These are phyloP conservation scores for Ceramica pisi DNA, from an alignment of 2,888 invertebrate species.

Conservation along the genomic window DNA sequence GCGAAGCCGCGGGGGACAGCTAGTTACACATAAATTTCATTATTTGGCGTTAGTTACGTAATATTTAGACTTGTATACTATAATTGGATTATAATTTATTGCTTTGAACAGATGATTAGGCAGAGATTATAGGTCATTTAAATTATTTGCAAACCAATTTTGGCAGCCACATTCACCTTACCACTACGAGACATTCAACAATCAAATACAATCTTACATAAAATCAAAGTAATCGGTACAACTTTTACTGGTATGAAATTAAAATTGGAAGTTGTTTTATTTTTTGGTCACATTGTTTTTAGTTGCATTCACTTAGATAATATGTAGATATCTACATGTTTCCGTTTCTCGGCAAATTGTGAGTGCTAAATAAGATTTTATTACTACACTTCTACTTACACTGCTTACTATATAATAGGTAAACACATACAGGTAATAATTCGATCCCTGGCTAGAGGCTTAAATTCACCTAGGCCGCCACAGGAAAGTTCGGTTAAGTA, in stretches of 20 bases:
- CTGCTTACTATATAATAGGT: no score
- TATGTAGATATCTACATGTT: not conserved
- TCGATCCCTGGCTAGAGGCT: no score
- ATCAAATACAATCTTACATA: slow-evolving; percentile 16
- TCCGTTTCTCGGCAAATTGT: not conserved
- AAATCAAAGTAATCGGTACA: slow-evolving; percentile 23
- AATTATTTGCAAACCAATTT: not conserved
- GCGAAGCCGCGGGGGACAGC: no score
- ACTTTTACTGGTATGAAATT: slow-evolving; percentile 35
- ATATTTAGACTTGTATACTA: not conserved
- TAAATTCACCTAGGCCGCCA: no score
- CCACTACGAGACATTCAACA: slow-evolving; percentile 10
- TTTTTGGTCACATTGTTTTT: not conserved
- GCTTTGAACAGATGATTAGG: not conserved
- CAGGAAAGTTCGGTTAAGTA: no score
- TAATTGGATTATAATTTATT: slow-evolving; percentile 4
- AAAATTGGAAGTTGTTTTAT: slow-evolving; percentile 22
- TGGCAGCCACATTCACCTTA: not conserved
- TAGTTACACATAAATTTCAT: not conserved
- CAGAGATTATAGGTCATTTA: not conserved
- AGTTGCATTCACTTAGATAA: slow-evolving; percentile 4
- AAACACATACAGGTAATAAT: no score
- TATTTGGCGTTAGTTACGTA: not conserved
- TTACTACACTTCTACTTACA: no score
- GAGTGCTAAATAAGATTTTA: no score